Base-by-base conservation (phyloP, 2,113 vertebrate genomes). In the Hyla sarda region DNA sequence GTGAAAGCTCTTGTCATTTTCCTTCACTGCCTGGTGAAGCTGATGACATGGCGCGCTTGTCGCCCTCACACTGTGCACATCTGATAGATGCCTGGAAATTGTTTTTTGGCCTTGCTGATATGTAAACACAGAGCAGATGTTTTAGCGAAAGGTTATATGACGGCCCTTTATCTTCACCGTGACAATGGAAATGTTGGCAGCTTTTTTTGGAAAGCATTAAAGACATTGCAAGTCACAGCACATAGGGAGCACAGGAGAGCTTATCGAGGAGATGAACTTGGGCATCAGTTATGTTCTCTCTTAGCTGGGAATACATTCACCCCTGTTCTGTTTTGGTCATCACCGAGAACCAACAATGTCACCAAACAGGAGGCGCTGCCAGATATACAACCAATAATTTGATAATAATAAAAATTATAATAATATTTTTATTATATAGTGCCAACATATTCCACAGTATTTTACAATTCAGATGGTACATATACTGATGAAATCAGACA, bases 41-140 rank as follows among this genome's bases (percentile, higher is more conserved):
- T 50, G 62, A 82, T 52, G 65, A 67, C 81, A 69, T 17, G 37
- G 50, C 13, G 17, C 47, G 25, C 41, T 71, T 50, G 32, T 81
- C 37, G 56, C 41, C 79, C 34, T n/a, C 58, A 47, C 34, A 67
- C 79, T 82, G 56, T 82, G 79, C 34, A 65, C 47, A 71, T 50
- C 81, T 69, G 58, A 82, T 82, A 69, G 81, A 82, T 52, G 81
- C n/a, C 65, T 19, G 45, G 62, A 69, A 71, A 82, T 41, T 23
- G 82, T 72, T 45, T 83, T 73, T 32, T n/a, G 67, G 67, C 65
- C 47, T 83, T 73, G 67, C 65, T 83, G 82, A 71, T 34, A 47
- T 71, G 81, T 69, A 82, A 82, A 82, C 62, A 82, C 41, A n/a
- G 65, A 83, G 48, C 82, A 83, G 82, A 72, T 83, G 82, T 54